Evolutionary conservation across 2,797 vertebrate genomes (phyloP), one percentile per base, ranked within the genome.

Genomic region (Distichodus sexfasciatus): DNA sequence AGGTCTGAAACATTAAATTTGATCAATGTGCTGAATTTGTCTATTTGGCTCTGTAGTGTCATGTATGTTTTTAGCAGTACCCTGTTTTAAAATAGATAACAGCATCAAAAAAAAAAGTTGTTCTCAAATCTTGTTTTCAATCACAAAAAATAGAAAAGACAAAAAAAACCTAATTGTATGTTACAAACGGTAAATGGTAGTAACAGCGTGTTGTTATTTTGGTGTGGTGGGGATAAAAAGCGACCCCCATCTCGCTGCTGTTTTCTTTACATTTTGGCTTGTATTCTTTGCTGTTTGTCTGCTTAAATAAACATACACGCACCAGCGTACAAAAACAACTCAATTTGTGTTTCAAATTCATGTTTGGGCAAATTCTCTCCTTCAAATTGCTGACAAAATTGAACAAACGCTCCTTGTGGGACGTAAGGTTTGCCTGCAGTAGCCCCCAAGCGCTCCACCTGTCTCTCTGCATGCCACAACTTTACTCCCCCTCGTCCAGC

Each of bases 221-320:
- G 89, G 23, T 40, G 85, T 83, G 82, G n/a, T n/a, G 81, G 74
- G 62, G 19, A 38, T 69, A 87, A 86, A 92, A 88, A 87, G 92
- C 80, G 82, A 14, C 74, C 50, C 59, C 82, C 84, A 88, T 95
- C 91, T 92, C 90, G 89, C 92, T 83, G 84, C 14, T 41, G 14
- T 35, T 68, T 92, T 88, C 93, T 95, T 94, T 90, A 93, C 91
- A 92, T 94, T 95, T 94, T 97, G 94, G 95, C 94, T 96, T 98
- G 96, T 99, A 97, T 96, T 94, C 93, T 95, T 94, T 98, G 95
- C 94, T 98, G 94, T 98, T 94, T 95, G 90, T 98, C 92, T 96
- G 94, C 94, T 95, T 95, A 93, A 98, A 98, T 99, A 98, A 98
- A 98, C 95, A 93, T 92, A 95, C 94, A 95, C 94, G 90, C 92